Conservation (phyloP, 2,797 vertebrate genomes). For the Acestrorhynchus altus region DNA sequence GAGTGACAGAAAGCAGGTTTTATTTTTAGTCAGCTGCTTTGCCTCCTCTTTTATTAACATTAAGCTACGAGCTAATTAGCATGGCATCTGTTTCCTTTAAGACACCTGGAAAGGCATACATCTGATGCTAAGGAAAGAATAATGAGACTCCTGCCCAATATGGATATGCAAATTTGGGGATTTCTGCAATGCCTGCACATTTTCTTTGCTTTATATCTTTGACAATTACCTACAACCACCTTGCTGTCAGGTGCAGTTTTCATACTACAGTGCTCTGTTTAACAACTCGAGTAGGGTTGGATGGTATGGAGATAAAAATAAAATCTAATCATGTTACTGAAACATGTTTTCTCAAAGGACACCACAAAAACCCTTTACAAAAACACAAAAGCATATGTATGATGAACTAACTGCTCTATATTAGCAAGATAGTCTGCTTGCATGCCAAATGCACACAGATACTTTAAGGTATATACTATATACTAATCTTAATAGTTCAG, state of each 20-base stretch:
- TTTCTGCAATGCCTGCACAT: conserved; percentile 3
- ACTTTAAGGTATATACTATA: too few species aligned
- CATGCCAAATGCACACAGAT: too few species aligned
- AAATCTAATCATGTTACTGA: not conserved
- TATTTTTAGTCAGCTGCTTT: conserved; percentile 14
- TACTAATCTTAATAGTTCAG: too few species aligned
- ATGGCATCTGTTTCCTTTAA: conserved; percentile 9
- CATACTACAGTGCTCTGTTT: not conserved
- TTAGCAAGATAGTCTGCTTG: too few species aligned
- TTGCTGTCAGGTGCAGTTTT: conserved; percentile 12
- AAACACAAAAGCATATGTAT: too few species aligned
- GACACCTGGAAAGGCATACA: conserved; percentile 2
- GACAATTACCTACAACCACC: not conserved
- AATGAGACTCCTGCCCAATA: conserved; percentile 21
- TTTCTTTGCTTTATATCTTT: not conserved
- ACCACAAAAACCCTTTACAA: too few species aligned
- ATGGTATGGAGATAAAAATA: not conserved
- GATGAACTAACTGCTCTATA: too few species aligned
- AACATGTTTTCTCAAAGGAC: not conserved
- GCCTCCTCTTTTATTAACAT: conserved; percentile 5
- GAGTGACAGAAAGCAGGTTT: not conserved
- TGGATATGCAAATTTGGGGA: conserved; percentile 11
- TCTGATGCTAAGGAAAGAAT: conserved; percentile 10
- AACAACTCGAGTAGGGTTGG: not conserved
- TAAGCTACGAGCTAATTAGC: conserved; percentile 13